Evolutionary conservation across 2,888 invertebrate species (phyloP).

Genomic region (Spodoptera exigua): DNA sequence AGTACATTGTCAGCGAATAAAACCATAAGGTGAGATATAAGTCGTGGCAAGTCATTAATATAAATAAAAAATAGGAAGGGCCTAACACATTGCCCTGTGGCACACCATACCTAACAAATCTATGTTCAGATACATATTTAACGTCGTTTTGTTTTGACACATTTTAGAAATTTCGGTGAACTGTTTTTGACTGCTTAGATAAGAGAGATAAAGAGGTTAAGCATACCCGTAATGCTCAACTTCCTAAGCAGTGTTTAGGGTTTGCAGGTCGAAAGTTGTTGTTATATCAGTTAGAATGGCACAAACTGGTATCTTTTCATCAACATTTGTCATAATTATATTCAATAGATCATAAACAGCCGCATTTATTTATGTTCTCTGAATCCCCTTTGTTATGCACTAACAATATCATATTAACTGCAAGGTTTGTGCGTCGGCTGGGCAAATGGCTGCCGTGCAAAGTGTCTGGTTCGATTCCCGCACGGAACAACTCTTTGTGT

Average conservation of each 20-base stretch:
- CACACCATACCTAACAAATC: no score
- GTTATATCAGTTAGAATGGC: neutral
- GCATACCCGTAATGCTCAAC: neutral
- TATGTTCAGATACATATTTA: neutral
- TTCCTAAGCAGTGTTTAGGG: neutral
- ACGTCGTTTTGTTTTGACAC: neutral
- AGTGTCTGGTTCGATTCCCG: no score
- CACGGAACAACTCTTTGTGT: no score
- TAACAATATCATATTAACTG: conserved; percentile 5
- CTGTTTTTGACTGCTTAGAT: neutral
- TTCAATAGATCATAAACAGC: conserved; percentile 5
- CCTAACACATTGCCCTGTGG: no score
- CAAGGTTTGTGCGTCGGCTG: no score
- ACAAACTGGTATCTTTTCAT: conserved; percentile 1
- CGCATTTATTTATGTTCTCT: conserved; percentile 6
- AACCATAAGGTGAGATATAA: no score
- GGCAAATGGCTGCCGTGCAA: no score
- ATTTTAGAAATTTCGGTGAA: neutral
- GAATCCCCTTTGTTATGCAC: conserved; percentile 1
- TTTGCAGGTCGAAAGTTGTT: neutral
- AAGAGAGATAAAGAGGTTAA: neutral
- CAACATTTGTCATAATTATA: no score
- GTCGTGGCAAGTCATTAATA: no score
- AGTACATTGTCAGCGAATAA: no score
- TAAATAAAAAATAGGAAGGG: no score